Conservation (phyloP, 2,797 vertebrate genomes). For the Malacoctenus gilli region DNA sequence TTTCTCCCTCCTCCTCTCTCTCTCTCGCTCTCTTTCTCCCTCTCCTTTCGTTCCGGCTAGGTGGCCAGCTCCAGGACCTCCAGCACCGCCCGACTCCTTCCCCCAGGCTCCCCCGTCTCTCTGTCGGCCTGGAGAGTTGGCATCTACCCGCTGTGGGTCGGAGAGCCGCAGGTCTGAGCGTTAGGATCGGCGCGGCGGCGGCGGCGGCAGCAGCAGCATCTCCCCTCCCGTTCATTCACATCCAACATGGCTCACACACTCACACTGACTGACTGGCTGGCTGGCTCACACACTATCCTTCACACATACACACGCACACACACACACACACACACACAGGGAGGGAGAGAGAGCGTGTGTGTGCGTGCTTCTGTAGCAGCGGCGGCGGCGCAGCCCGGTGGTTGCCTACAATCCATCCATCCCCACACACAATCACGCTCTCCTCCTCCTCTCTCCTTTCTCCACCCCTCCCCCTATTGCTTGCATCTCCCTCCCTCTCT, state of each 20-base stretch:
- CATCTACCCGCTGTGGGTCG: slow-evolving; percentile 83
- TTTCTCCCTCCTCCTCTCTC: slow-evolving; percentile 61
- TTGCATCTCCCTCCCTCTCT: slow-evolving; percentile 48
- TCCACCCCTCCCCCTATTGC: slow-evolving; percentile 79
- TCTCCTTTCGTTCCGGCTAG: slow-evolving; percentile 71
- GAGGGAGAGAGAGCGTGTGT: background rate
- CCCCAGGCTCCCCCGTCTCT: slow-evolving; percentile 84
- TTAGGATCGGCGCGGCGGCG: slow-evolving; percentile 79
- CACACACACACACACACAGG: no score
- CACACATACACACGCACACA: no score
- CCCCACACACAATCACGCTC: slow-evolving; percentile 63
- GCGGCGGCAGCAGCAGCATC: slow-evolving; percentile 83
- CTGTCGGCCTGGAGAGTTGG: slow-evolving; percentile 81
- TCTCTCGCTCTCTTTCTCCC: slow-evolving; percentile 57
- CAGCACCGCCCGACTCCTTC: slow-evolving; percentile 84
- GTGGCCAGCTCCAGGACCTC: slow-evolving; percentile 78
- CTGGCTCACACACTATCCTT: slow-evolving; percentile 60
- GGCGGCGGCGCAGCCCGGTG: slow-evolving; percentile 75
- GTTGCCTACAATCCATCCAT: slow-evolving; percentile 81
- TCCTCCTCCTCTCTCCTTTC: slow-evolving; percentile 74
- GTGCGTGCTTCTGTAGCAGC: slow-evolving; percentile 31
- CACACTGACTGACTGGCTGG: slow-evolving; percentile 57
- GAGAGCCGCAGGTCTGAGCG: slow-evolving; percentile 76
- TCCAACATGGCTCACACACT: slow-evolving; percentile 93
- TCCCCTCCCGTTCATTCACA: slow-evolving; percentile 84